Evolutionary conservation across 1,140 invertebrate genomes (phyloP).

Genomic region (Aphaenogaster ashmeadi): DNA sequence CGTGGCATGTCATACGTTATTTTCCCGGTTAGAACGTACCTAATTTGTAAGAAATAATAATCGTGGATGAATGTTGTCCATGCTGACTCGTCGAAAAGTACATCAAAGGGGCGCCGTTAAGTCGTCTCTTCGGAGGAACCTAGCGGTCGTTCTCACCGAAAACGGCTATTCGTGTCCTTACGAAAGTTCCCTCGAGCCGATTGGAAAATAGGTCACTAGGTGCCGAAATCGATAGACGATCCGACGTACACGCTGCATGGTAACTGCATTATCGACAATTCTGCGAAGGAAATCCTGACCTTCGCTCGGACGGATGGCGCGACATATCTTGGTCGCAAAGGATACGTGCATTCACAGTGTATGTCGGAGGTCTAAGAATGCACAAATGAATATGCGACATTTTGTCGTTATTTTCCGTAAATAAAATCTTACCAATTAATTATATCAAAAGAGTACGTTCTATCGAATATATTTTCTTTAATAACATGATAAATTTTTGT

Average conservation of each 20-base stretch:
- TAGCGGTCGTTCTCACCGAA: conserved; percentile 22
- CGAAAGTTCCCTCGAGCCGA: conserved; percentile 45
- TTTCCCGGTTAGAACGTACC: not conserved
- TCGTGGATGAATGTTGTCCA: not conserved
- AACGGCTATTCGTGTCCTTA: conserved; percentile 32
- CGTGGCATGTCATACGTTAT: not conserved
- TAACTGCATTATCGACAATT: conserved; percentile 65
- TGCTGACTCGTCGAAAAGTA: not conserved
- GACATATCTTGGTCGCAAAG: conserved; percentile 8
- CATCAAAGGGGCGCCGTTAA: conserved; percentile 1
- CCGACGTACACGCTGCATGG: conserved; percentile 41
- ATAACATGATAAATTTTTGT: not conserved
- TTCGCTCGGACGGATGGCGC: conserved; percentile 40
- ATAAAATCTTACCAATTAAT: not conserved
- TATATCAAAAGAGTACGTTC: not conserved
- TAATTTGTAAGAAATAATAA: not conserved
- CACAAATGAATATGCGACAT: not conserved
- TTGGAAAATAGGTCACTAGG: conserved; percentile 62
- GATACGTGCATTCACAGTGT: not conserved
- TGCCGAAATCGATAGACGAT: conserved; percentile 59
- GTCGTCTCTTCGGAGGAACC: not conserved
- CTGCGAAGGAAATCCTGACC: conserved; percentile 55
- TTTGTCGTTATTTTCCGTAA: not conserved
- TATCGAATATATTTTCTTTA: not conserved
- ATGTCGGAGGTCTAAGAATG: not conserved